These are phyloP conservation scores for Exaiptasia diaphana DNA, from an alignment of 64 coral and sea anemone genomes.

Conservation along the genomic window DNA sequence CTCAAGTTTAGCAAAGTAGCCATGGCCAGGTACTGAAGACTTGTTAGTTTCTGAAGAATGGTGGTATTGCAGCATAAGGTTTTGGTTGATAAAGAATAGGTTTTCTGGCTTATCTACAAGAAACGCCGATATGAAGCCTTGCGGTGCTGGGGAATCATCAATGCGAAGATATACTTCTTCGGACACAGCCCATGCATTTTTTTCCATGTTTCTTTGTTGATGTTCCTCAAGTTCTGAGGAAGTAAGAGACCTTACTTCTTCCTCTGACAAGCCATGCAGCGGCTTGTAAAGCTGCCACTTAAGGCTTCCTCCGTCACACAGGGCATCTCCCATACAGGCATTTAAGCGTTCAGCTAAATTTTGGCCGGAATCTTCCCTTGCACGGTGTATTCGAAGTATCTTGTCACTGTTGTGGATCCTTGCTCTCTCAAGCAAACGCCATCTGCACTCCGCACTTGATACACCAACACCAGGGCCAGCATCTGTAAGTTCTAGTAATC, in stretches of 20 bases:
- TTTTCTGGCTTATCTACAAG: conserved; percentile 46
- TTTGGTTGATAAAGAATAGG: conserved; percentile 34
- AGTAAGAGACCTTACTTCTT: conserved; percentile 32
- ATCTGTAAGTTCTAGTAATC: conserved; percentile 62
- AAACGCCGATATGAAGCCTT: conserved; percentile 32
- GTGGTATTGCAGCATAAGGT: conserved; percentile 46
- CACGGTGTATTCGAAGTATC: conserved; percentile 49
- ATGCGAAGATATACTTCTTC: conserved; percentile 48
- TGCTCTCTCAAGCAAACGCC: conserved; percentile 50
- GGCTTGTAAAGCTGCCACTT: conserved; percentile 57
- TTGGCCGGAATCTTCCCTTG: conserved; percentile 59
- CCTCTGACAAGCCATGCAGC: conserved; percentile 38
- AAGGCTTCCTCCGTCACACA: conserved; percentile 14
- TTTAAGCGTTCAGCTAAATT: conserved; percentile 48
- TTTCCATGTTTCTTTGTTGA: conserved; percentile 16
- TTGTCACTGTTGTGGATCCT: conserved; percentile 54
- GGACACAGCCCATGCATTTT: conserved; percentile 40
- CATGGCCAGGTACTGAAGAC: conserved; percentile 16
- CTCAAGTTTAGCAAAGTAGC: conserved; percentile 47
- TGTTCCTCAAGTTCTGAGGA: conserved; percentile 17
- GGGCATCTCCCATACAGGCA: conserved; percentile 47
- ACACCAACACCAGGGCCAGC: conserved; percentile 50
- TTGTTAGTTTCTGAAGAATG: conserved; percentile 33
- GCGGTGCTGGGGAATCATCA: conserved; percentile 28
- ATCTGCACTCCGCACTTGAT: conserved; percentile 49